A percentile compares a stretch with the other conserved stretches of the same genome.
These are phyloP conservation scores for Hirtodrosophila alboralis DNA, from an alignment of 2,888 invertebrate genomes.

Conservation along the genomic window DNA sequence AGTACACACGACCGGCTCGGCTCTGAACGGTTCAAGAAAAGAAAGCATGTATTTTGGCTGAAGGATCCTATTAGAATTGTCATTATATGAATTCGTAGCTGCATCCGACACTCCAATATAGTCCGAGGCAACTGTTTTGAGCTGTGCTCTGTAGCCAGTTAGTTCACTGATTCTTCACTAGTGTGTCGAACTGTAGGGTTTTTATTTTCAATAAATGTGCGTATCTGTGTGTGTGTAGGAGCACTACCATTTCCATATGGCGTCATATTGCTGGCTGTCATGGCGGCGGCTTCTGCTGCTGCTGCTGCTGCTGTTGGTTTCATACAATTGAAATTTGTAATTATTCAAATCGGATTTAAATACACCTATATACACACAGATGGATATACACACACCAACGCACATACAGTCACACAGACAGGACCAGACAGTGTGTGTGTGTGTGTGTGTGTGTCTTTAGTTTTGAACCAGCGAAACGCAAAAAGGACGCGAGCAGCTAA, in stretches of 20 bases:
- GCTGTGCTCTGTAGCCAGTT: too few species aligned
- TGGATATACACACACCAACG: constrained; percentile 20
- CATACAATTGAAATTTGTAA: constrained; percentile 77
- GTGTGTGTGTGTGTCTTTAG: too few species aligned
- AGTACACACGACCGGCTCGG: too few species aligned
- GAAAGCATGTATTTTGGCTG: too few species aligned
- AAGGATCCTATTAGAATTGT: too few species aligned
- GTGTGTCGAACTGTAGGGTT: too few species aligned
- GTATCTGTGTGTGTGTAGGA: constrained; percentile 29
- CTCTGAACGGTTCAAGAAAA: too few species aligned
- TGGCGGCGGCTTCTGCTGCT: constrained; percentile 34
- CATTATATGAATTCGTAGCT: too few species aligned
- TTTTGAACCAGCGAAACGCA: constrained; percentile 35
- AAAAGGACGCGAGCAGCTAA: constrained; percentile 17
- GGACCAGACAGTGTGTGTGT: constrained; percentile 35
- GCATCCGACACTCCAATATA: too few species aligned
- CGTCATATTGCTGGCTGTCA: constrained; percentile 68
- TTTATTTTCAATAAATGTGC: too few species aligned
- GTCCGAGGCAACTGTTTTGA: too few species aligned
- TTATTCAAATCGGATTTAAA: constrained; percentile 78
- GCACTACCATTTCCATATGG: constrained; percentile 71
- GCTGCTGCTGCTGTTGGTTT: constrained; percentile 54
- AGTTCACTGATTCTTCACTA: too few species aligned
- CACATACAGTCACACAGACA: constrained; percentile 11
- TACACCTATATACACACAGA: constrained; percentile 43